Evolutionary conservation across 1,140 invertebrate species (phyloP), one percentile per base, ranked within the genome.

Genomic region (Danaus plexippus): DNA sequence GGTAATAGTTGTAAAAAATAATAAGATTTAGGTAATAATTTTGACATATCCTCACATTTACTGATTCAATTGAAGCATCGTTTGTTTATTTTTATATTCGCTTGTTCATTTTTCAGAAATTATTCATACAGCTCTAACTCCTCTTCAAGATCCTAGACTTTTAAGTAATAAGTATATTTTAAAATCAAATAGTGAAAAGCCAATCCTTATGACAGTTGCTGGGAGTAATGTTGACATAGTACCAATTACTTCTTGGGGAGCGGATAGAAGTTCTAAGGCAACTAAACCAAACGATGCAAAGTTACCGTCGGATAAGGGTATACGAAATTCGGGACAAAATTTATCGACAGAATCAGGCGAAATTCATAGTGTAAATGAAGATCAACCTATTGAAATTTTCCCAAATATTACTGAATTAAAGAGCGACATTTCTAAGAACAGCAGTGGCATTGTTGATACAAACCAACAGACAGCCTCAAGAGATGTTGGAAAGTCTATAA

Each of bases 81-180:
- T 43, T 9, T 49, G n/a, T 11, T 41, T 50, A 47, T 22, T n/a
- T 48, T 50, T 52, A 49, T 18, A 32, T 12, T 47, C 50, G 49
- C 15, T 7, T 57, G 18, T 54, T 55, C 43, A 5, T 43, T 50
- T 59, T 78, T 73, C 67, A 85, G 82, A 83, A 76, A 82, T 80
- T 42, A 77, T 51, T 47, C 43, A 61, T 41, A 76, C 56, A 13
- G 66, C 76, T 52, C 32, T 52, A 46, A 62, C 54, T 22, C 55
- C 64, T 12, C 50, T 78, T 8, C 77, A 80, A 18, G 80, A 83
- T 64, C 80, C 82, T 10, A 69, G 80, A 66, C 32, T 71, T 41
- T 63, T 57, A 13, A 81, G 74, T 63, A 75, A 75, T 40, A 75
- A 73, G 60, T 84, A 84, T 71, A 44, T 67, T 9, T 44, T 77